Conservation (phyloP, 2,888 invertebrate species). For the Drosophila subsilvestris region DNA sequence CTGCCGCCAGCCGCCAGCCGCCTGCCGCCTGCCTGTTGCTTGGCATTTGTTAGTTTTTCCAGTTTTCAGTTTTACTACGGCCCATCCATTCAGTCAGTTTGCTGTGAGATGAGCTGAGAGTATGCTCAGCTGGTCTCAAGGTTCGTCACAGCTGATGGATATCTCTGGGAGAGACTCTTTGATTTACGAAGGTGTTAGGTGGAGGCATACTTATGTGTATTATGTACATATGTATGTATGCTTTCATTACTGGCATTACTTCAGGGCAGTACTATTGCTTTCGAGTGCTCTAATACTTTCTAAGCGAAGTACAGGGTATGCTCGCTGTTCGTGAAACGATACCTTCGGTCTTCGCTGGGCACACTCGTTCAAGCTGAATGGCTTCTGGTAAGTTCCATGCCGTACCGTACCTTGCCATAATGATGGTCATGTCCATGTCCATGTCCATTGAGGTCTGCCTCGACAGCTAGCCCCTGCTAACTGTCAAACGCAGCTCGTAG, state of each 20-base stretch:
- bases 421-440: constrained; percentile 59
- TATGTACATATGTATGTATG: too few relatives aligned
- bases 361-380: too few relatives aligned
- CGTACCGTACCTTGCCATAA: constrained; percentile 46
- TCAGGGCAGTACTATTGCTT: too few relatives aligned
- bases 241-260: too few relatives aligned
- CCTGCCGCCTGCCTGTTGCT: background rate
- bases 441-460: constrained; percentile 45
- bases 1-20: constrained; percentile 15
- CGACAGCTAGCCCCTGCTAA: constrained; percentile 17
- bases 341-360: background rate
- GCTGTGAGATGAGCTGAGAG: background rate
- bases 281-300: too few relatives aligned
- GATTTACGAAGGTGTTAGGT: too few relatives aligned
- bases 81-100: background rate
- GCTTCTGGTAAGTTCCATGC: constrained; percentile 4
- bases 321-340: background rate
- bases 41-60: constrained; percentile 60
- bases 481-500: constrained; percentile 56
- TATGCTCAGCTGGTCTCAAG: constrained; percentile 3
- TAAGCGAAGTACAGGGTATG: constrained; percentile 18
- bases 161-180: too few relatives aligned
- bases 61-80: constrained; percentile 22
- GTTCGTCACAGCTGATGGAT: background rate
- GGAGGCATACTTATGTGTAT: too few relatives aligned